phyloP scores from a whole-genome alignment of 37 sponge, comb jelly and placozoan species.

The Chondrosia reniformis region DNA sequence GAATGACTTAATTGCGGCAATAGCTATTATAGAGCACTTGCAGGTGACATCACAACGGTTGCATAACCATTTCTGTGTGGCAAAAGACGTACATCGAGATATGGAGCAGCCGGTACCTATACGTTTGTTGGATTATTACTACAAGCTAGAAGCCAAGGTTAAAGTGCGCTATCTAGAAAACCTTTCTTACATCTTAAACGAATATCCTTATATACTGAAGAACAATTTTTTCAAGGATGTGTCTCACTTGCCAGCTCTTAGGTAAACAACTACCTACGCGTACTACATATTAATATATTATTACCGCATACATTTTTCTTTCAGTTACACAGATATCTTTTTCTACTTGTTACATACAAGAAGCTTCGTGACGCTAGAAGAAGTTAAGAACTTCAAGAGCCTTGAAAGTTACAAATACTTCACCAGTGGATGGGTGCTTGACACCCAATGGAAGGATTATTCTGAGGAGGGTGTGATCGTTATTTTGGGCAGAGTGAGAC shows the following conservation, averaged over 20 bases:
- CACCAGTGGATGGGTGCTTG: conserved; percentile 35
- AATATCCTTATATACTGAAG: background rate
- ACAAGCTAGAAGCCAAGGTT: background rate
- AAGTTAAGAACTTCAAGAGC: conserved; percentile 48
- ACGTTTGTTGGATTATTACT: background rate
- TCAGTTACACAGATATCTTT: conserved; percentile 46
- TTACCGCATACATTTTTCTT: background rate
- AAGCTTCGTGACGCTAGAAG: conserved; percentile 43
- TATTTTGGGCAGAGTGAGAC: conserved; percentile 29
- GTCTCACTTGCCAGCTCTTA: background rate
- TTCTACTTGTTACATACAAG: conserved; percentile 41
- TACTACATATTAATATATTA: background rate
- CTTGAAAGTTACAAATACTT: conserved; percentile 49
- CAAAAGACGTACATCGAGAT: no score
- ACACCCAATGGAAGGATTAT: conserved; percentile 37
- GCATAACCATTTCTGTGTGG: no score
- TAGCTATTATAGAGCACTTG: no score
- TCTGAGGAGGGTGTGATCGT: conserved; percentile 7
- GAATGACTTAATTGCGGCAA: no score
- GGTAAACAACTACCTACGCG: background rate
- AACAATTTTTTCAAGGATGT: background rate
- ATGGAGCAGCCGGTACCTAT: no score
- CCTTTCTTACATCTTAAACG: background rate
- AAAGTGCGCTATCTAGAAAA: background rate
- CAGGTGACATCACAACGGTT: no score